These are phyloP conservation scores for Tenualosa ilisha DNA, from an alignment of 2,797 vertebrate species.

Conservation along the genomic window DNA sequence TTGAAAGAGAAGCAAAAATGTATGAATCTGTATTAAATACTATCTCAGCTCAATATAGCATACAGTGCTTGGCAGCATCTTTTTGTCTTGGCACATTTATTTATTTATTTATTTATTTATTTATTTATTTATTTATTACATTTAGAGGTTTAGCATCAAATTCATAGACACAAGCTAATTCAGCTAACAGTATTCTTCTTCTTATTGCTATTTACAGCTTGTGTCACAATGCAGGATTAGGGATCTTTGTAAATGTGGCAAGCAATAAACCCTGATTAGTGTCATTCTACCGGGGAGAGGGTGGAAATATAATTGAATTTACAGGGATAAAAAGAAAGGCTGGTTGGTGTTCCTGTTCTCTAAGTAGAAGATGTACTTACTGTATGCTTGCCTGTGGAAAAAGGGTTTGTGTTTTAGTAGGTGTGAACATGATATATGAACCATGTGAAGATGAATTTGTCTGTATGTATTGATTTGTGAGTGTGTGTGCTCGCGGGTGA, in stretches of 20 bases:
- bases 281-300: neutral
- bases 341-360: neutral
- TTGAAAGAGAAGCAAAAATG: too few relatives aligned
- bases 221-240: slow-evolving; percentile 16
- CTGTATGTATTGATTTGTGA: neutral
- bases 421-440: neutral
- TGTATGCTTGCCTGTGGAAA: neutral
- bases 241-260: neutral
- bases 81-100: neutral
- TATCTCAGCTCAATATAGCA: neutral
- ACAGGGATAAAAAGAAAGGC: neutral
- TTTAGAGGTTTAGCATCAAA: slow-evolving; percentile 40
- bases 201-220: neutral
- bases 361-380: neutral
- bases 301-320: slow-evolving; percentile 17
- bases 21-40: too few relatives aligned
- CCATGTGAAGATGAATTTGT: too few relatives aligned
- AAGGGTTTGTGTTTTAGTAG: neutral
- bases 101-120: too few relatives aligned
- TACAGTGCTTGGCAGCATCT: neutral
- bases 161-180: neutral
- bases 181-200: neutral
- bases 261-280: slow-evolving; percentile 15
- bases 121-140: neutral
- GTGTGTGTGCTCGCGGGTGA: neutral